Evolutionary conservation across 2,797 vertebrate species (phyloP).

Genomic region (Peromyscus melanophrys): DNA sequence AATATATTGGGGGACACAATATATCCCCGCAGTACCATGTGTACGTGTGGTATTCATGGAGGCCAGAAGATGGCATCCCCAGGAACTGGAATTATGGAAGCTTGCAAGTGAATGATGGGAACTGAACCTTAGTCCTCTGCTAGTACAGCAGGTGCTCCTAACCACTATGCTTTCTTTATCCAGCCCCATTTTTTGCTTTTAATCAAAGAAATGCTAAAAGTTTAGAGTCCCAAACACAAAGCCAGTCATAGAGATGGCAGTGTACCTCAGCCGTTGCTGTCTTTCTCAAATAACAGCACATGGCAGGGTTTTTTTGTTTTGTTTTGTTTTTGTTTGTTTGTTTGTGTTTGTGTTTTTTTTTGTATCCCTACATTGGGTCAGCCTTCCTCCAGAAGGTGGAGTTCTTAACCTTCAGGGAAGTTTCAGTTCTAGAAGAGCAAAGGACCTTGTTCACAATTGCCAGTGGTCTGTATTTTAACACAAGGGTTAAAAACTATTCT

Average conservation of each 20-base stretch:
- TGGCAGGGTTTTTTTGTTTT: neutral
- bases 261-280: neutral
- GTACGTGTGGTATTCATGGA: neutral
- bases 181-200: neutral
- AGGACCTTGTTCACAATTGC: neutral
- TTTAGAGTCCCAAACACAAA: neutral
- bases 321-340: too few species aligned
- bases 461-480: slow-evolving; percentile 32
- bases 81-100: neutral
- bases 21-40: too few species aligned
- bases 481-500: neutral
- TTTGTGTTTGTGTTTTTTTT: too few species aligned
- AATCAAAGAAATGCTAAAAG: neutral
- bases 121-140: neutral
- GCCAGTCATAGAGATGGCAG: neutral
- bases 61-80: neutral
- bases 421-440: slow-evolving; percentile 36
- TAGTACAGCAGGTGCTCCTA: too few species aligned
- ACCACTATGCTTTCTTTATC: neutral
- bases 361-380: neutral
- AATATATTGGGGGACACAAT: too few species aligned
- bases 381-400: neutral
- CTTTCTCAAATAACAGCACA: neutral
- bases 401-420: neutral
- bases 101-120: neutral